Evolutionary conservation across 1,140 invertebrate species (phyloP), one percentile per base, ranked within the genome.

Genomic region (Dufourea novaeangliae): DNA sequence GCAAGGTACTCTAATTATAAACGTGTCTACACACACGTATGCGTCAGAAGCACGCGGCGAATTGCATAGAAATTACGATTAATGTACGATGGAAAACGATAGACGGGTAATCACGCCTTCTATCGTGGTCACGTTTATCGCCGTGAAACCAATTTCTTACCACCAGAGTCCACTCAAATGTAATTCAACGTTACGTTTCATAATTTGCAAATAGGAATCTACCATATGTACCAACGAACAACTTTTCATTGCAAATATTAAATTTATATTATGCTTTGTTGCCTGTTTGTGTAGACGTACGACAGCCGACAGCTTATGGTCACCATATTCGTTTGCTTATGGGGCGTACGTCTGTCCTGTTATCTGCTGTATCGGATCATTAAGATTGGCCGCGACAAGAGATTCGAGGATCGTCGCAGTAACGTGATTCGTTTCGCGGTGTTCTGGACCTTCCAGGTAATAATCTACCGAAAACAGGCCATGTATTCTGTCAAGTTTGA

Each of bases 391-490:
- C 94, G 97, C 86, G 97, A 98, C 90, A 97, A 97, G 82, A 94
- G 97, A 84, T 98, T 98, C 89, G 97, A 98, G 87, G 97, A 98
- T 91, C 96, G 96, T 76, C 94, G 96, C 75, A 96, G 96, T 78
- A 98, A 97, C 87, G 95, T 96, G 7, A 95, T 98, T 37, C 93
- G 96, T 81, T 98, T 97, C 90, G 97, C 96, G 29, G 95, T 97
- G 0, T 98, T 98, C 91, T 98, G 97, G 95, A 97, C 96, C 0
- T 98, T 98, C 91, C 97, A 97, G 94, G 96, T 97, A 92, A 59
- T 32, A 20, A 17, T 63, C 20, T 20, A 10, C 25, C 17, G 11
- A 8, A 68, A 54, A 46, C 20, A 20, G 14, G n/a, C n/a, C n/a
- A n/a, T n/a, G n/a, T n/a, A n/a, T n/a, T n/a, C n/a, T 32, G 41